Conservation (phyloP, 2,797 vertebrate genomes). For the Sebastes variabilis region DNA sequence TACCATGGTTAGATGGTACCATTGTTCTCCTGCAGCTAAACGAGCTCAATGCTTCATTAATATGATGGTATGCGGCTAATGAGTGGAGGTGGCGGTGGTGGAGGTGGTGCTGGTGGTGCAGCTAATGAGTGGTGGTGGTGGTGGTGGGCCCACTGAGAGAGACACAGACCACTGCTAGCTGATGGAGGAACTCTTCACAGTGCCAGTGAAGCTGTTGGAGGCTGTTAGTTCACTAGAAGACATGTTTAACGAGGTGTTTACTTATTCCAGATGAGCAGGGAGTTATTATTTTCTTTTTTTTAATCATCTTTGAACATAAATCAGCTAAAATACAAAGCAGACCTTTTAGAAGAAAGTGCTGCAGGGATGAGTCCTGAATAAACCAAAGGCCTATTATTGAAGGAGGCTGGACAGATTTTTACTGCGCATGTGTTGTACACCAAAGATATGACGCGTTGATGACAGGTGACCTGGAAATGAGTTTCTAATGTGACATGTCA, state of each 20-base stretch:
- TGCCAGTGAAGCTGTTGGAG: background rate
- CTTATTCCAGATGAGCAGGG: background rate
- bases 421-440: too few species aligned
- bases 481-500: too few species aligned
- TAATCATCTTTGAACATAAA: background rate
- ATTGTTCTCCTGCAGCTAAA: background rate
- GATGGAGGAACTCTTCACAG: background rate
- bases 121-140: too few species aligned
- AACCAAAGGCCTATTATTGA: too few species aligned
- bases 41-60: conserved; percentile 20
- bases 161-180: background rate
- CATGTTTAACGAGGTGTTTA: background rate
- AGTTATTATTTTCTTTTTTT: background rate
- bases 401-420: too few species aligned
- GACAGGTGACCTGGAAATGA: too few species aligned
- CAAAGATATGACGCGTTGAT: too few species aligned
- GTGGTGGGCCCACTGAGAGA: background rate
- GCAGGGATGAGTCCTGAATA: too few species aligned
- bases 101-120: too few species aligned
- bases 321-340: too few species aligned
- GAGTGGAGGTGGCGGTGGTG: background rate
- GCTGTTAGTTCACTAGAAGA: background rate
- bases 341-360: too few species aligned
- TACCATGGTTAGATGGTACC: background rate
- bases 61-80: conserved; percentile 41